Conservation (phyloP, 2,113 vertebrate species). For the Raja brachyura region DNA sequence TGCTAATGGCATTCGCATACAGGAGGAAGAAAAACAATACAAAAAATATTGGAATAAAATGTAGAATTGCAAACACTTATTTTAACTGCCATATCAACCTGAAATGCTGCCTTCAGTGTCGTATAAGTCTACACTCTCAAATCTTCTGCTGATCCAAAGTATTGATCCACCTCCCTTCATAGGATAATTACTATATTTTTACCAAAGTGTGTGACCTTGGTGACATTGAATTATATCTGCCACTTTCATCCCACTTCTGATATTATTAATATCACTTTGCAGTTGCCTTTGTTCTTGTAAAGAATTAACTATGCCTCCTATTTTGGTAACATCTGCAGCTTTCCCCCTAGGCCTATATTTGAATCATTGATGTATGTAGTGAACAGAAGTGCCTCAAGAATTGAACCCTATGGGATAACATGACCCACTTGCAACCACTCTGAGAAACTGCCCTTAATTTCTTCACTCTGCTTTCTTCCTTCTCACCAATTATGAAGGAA, state of each 20-base stretch:
- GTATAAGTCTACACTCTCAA: not conserved
- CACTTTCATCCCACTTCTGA: not conserved
- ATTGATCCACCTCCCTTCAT: not conserved
- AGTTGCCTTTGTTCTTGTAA: not conserved
- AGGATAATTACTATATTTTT: not conserved
- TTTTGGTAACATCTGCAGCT: slow-evolving; percentile 15
- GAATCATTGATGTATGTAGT: slow-evolving; percentile 32
- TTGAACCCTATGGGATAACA: slow-evolving; percentile 15
- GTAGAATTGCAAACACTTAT: not conserved
- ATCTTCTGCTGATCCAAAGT: not conserved
- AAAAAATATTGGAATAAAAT: not conserved
- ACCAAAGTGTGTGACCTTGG: not conserved
- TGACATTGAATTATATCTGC: not conserved
- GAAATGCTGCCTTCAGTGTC: not conserved
- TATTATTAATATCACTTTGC: not conserved
- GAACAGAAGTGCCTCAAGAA: slow-evolving; percentile 30
- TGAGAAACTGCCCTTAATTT: slow-evolving; percentile 23
- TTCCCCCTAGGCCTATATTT: not conserved
- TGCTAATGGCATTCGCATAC: not conserved
- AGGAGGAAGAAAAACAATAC: not conserved
- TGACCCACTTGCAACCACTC: slow-evolving; percentile 31
- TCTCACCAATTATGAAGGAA: slow-evolving; percentile 31
- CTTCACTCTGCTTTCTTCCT: slow-evolving; percentile 1
- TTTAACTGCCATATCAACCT: not conserved
- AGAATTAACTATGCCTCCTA: slow-evolving; percentile 30